Conservation (phyloP, 2,113 vertebrate genomes). For the Amblyornis subalaris region DNA sequence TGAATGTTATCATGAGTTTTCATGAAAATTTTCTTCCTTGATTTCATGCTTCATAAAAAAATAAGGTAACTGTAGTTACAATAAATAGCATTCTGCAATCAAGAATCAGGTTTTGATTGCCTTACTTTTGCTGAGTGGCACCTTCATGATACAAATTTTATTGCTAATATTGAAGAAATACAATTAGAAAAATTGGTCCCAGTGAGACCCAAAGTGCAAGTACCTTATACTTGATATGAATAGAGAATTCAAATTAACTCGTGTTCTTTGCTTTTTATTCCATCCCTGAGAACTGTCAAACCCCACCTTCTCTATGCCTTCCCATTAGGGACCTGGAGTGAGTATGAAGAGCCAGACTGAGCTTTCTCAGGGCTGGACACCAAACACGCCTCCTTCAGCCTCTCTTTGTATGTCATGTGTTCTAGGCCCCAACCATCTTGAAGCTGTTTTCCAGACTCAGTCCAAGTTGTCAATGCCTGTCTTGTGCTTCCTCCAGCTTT, state of each 20-base stretch:
- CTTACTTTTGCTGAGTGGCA: not conserved
- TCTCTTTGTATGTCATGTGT: not conserved
- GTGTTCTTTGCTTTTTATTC: not conserved
- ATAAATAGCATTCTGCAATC: not conserved
- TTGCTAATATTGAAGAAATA: not conserved
- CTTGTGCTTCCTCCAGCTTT: not conserved
- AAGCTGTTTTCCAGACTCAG: not conserved
- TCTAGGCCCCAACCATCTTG: not conserved
- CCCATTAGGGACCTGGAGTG: not conserved
- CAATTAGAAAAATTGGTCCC: not conserved
- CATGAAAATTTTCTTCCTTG: not conserved
- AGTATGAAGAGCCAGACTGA: not conserved
- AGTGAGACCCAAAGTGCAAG: not conserved
- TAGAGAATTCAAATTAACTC: not conserved
- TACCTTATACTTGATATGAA: not conserved
- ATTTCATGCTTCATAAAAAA: not conserved
- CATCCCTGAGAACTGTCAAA: not conserved
- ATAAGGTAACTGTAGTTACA: not conserved
- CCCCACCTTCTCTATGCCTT: not conserved
- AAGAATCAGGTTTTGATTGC: not conserved
- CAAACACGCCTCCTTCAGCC: not conserved
- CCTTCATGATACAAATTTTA: not conserved
- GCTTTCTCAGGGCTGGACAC: not conserved
- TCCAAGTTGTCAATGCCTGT: not conserved
- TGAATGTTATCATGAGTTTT: not conserved